These are phyloP conservation scores for Camponotus floridanus DNA, from an alignment of 1,140 invertebrate genomes.

Conservation along the genomic window DNA sequence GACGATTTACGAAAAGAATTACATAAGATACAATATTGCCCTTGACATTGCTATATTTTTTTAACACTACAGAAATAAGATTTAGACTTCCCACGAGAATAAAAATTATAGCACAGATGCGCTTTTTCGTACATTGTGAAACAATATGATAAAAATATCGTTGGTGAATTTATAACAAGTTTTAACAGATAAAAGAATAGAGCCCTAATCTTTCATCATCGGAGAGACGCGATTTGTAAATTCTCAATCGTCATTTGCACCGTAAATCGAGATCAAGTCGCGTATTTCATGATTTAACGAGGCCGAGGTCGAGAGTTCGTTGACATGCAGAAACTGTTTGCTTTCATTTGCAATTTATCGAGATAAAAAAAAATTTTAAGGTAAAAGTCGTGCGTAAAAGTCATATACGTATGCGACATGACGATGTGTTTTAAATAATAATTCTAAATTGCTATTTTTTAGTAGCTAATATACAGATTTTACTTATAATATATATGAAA, in stretches of 20 bases:
- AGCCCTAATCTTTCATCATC: conserved; percentile 3
- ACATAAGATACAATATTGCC: not conserved
- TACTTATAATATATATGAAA: too few relatives aligned
- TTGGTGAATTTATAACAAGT: not conserved
- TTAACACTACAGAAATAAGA: conserved; percentile 6
- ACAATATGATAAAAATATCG: not conserved
- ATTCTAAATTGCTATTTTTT: too few relatives aligned
- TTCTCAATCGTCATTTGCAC: not conserved
- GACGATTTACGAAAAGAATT: conserved; percentile 10
- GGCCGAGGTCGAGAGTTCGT: not conserved
- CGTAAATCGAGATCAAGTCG: not conserved
- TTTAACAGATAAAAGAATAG: conserved; percentile 53
- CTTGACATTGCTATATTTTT: not conserved
- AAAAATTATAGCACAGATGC: not conserved
- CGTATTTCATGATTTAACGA: not conserved
- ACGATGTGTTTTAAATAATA: not conserved
- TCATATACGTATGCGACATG: not conserved
- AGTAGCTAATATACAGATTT: too few relatives aligned
- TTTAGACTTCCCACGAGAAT: not conserved
- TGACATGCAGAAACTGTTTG: not conserved
- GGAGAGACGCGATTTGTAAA: conserved; percentile 7
- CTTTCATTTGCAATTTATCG: not conserved
- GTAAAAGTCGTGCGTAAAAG: not conserved
- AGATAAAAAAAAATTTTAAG: not conserved
- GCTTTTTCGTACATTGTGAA: not conserved